Conservation (phyloP, 2,113 vertebrate genomes). For the Thryonomys swinderianus region DNA sequence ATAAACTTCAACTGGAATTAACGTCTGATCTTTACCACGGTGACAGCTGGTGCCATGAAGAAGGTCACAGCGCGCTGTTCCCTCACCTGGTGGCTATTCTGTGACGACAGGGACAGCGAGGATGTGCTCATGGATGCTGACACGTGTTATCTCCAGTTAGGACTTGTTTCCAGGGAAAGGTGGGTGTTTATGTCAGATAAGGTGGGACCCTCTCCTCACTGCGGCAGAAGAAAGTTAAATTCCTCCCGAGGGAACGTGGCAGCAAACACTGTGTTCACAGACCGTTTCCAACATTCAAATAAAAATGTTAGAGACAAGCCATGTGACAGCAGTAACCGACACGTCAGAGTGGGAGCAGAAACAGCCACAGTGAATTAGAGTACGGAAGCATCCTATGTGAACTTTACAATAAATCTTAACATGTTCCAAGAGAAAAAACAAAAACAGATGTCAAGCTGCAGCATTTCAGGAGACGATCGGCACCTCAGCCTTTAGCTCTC, state of each 20-base stretch:
- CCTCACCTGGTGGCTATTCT: background rate
- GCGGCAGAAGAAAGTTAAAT: conserved; percentile 11
- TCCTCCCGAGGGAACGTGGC: background rate
- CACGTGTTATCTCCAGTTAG: background rate
- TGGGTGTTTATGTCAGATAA: background rate
- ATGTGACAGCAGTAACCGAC: background rate
- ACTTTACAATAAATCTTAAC: background rate
- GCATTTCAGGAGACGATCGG: background rate
- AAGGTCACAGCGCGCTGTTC: background rate
- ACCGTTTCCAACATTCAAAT: background rate
- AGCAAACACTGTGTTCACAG: background rate
- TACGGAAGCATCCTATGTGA: background rate
- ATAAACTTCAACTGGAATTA: background rate
- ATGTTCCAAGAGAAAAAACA: background rate
- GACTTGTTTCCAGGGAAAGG: background rate
- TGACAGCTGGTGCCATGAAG: background rate
- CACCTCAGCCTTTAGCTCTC: background rate
- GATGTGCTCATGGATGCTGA: background rate
- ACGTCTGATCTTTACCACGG: background rate
- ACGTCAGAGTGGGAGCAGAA: background rate
- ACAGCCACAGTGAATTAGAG: background rate
- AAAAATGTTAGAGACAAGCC: background rate
- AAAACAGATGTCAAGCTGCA: background rate
- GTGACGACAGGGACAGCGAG: background rate
- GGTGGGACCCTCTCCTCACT: background rate